Evolutionary conservation across 2,113 vertebrate genomes (phyloP).

Genomic region (Protobothrops flavoviridis): DNA sequence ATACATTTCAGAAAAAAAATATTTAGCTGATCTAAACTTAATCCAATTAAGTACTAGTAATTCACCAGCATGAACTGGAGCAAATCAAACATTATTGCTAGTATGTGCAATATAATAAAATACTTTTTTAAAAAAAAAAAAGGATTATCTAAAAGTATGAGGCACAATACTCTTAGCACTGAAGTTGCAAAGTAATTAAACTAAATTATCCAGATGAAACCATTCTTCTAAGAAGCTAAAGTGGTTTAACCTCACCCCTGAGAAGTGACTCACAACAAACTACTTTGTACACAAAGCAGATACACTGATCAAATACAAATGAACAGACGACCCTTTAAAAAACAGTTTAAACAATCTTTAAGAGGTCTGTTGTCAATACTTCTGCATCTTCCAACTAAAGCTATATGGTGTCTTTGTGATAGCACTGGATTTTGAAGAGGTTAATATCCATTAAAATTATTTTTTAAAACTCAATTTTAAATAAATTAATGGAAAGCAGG

Average conservation of each 20-base stretch:
- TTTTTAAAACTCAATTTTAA: background rate
- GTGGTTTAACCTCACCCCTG: background rate
- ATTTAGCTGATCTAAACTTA: slow-evolving; percentile 72
- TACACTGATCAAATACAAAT: slow-evolving; percentile 40
- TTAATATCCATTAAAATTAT: background rate
- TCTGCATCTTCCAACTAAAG: background rate
- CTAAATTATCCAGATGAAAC: slow-evolving; percentile 12
- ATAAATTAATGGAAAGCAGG: background rate
- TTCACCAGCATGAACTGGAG: slow-evolving; percentile 45
- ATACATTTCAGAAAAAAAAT: slow-evolving; percentile 78
- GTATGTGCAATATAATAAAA: slow-evolving; percentile 15
- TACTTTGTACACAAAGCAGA: background rate
- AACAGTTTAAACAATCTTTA: background rate
- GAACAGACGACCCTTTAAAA: background rate
- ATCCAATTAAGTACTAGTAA: slow-evolving; percentile 73
- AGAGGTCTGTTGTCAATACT: background rate
- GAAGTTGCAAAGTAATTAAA: slow-evolving; percentile 4
- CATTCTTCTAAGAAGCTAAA: slow-evolving; percentile 22
- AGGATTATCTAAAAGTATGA: slow-evolving; percentile 10
- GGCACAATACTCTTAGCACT: background rate
- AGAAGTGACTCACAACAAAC: slow-evolving; percentile 15
- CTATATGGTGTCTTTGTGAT: background rate
- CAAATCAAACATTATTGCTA: slow-evolving; percentile 57
- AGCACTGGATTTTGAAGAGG: background rate
- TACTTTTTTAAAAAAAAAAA: slow-evolving; percentile 21